Evolutionary conservation across 2,113 vertebrate genomes (phyloP), one percentile per base, ranked within the genome.

Genomic region (Spilogale gracilis): DNA sequence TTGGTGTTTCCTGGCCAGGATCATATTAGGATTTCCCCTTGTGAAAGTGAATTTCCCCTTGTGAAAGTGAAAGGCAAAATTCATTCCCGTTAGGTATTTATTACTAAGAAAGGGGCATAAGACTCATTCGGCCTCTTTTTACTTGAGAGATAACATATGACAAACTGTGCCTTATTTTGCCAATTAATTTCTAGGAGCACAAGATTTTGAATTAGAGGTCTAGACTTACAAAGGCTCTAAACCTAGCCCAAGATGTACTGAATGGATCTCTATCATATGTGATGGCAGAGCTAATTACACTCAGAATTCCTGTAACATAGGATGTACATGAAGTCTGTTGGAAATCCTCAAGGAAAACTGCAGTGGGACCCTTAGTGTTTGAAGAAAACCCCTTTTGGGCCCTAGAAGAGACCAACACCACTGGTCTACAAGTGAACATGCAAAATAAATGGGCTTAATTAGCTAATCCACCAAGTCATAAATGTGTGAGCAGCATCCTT

Each of bases 191-290:
- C 30, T 54, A 94, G 87, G 69, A 9, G 5, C 74, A 93, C 1
- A 60, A 43, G 48, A 74, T 48, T 93, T 81, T 82, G 5, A 79
- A 63, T 23, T 58, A 18, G 16, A 5, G 11, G 2, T 48, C 1
- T 32, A 76, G 4, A 67, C 8, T 61, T 60, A 79, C 2, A 60
- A 71, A 81, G 25, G 0, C 32, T 67, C 4, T 79, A 81, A 95
- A 86, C 4, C 7, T 78, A 6, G 0, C 7, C 7, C 20, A 60
- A 73, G 0, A 5, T n/a, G 0, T 23, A 48, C 1, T 78, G 16
- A 94, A 25, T 88, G 43, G 6, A 50, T 17, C 7, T 76, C 38
- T 88, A 23, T 21, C 12, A 48, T 3, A 65, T 52, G 43, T 18
- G 12, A 38, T 4, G 10, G 32, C 10, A 82, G 27, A 71, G 20